A percentile compares a stretch with the other conserved stretches of the same genome.
These are phyloP conservation scores for Lophius americanus DNA, from an alignment of 2,797 vertebrate genomes.

Conservation along the genomic window DNA sequence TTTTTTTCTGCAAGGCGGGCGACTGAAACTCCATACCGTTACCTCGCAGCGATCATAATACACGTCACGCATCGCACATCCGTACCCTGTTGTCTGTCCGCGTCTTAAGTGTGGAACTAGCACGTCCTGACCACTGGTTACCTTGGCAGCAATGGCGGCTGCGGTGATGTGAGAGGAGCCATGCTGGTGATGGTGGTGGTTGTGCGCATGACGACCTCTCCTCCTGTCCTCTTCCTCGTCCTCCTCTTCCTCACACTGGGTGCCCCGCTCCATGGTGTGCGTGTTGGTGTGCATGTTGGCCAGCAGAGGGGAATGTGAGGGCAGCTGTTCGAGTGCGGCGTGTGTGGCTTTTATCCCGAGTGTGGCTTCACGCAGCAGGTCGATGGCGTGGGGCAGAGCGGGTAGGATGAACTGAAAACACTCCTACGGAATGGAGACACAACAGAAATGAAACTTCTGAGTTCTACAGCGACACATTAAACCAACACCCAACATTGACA, in stretches of 20 bases:
- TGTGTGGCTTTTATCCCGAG: constrained; percentile 95
- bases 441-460: too few species aligned
- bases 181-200: constrained; percentile 78
- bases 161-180: constrained; percentile 90
- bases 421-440: constrained; percentile 81
- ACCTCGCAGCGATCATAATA: too few species aligned
- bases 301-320: constrained; percentile 88
- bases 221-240: constrained; percentile 93
- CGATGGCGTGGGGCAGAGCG: constrained; percentile 97
- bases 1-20: too few species aligned
- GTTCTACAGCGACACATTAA: too few species aligned
- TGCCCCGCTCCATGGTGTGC: constrained; percentile 78
- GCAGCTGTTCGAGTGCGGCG: constrained; percentile 94
- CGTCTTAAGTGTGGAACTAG: too few species aligned
- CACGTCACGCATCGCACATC: too few species aligned
- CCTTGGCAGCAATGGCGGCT: constrained; percentile 96
- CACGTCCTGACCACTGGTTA: constrained; percentile 53
- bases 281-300: constrained; percentile 64
- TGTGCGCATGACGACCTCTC: constrained; percentile 90
- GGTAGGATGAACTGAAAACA: constrained; percentile 99
- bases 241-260: constrained; percentile 95
- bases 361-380: constrained; percentile 94
- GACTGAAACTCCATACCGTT: too few species aligned
- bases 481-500: too few species aligned
- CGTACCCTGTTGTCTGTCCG: too few species aligned